phyloP scores from a whole-genome alignment of 2,113 vertebrate species.

The Lepidothrix coronata region DNA sequence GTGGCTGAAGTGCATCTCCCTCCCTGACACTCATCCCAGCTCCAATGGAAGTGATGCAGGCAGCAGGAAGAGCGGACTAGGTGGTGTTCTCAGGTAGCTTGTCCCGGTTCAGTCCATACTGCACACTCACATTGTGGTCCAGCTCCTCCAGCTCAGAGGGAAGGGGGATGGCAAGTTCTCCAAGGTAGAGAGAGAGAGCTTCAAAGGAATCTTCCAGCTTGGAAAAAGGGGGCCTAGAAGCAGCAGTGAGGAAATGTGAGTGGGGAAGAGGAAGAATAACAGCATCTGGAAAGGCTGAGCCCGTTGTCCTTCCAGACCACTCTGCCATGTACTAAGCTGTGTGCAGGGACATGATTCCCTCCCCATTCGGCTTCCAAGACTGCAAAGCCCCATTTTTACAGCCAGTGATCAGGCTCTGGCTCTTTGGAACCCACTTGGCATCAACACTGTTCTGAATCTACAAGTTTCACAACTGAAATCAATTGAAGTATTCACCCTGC shows the following conservation, averaged over 20 bases:
- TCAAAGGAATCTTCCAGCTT: constrained; percentile 94
- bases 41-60: background rate
- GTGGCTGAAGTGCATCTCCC: constrained; percentile 33
- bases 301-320: background rate
- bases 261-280: background rate
- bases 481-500: background rate
- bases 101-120: constrained; percentile 75
- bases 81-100: constrained; percentile 54
- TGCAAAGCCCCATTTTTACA: background rate
- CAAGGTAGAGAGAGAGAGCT: constrained; percentile 88
- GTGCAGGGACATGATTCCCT: background rate
- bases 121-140: constrained; percentile 80
- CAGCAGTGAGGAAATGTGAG: background rate
- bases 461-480: background rate
- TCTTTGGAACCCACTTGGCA: background rate
- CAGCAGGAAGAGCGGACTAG: background rate
- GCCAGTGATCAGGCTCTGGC: background rate
- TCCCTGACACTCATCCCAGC: background rate
- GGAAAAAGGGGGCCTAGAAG: constrained; percentile 86
- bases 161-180: constrained; percentile 90
- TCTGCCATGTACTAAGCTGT: background rate
- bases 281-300: background rate
- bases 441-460: background rate
- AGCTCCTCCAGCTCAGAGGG: constrained; percentile 91
- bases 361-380: background rate